These are phyloP conservation scores for Eumaeus atala DNA, from an alignment of 1,140 invertebrate genomes.

Conservation along the genomic window DNA sequence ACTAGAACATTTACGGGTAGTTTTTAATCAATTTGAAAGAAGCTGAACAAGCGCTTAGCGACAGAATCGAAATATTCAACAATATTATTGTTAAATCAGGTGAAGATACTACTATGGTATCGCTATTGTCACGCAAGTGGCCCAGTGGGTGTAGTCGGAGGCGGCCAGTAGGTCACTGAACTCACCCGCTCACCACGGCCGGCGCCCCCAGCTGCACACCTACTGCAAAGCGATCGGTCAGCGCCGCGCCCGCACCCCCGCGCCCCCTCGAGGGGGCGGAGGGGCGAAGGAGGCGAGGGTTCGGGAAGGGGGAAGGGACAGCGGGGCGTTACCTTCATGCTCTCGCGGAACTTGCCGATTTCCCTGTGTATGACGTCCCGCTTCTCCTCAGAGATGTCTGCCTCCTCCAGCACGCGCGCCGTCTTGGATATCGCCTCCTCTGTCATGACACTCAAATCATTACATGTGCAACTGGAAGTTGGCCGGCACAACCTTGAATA, in stretches of 20 bases:
- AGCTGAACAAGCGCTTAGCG: no score
- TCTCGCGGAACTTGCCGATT: constrained; percentile 97
- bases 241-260: constrained; percentile 6
- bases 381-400: constrained; percentile 96
- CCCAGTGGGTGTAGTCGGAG: not conserved
- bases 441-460: constrained; percentile 25
- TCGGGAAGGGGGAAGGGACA: constrained; percentile 11
- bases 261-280: not conserved
- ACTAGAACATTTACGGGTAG: no score
- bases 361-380: constrained; percentile 95
- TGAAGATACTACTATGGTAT: no score
- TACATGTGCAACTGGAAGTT: no score
- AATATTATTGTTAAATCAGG: no score
- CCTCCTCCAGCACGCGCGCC: constrained; percentile 77
- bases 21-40: no score
- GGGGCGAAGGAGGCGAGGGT: not conserved
- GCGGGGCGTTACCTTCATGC: constrained; percentile 88
- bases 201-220: constrained; percentile 12
- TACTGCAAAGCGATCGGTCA: constrained; percentile 22
- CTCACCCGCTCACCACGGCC: constrained; percentile 16
- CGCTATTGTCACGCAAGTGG: not conserved
- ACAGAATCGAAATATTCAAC: no score
- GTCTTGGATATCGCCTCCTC: constrained; percentile 78
- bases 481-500: no score
- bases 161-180: not conserved